phyloP scores from a whole-genome alignment of 1,140 invertebrate species.

The Tachypleus tridentatus region DNA sequence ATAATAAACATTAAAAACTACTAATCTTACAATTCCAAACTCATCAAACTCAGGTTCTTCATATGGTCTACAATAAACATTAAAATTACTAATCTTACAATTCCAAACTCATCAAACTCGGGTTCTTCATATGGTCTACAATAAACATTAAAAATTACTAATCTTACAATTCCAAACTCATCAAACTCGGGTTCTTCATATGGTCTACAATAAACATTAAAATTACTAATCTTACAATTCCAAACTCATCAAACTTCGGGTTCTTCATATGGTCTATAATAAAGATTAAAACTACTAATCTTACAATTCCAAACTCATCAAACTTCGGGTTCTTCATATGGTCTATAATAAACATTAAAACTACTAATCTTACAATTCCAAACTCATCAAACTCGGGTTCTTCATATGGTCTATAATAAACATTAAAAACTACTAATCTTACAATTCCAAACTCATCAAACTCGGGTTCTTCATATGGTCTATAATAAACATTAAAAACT shows the following conservation, averaged over 20 bases:
- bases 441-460: conserved; percentile 66
- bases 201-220: conserved; percentile 64
- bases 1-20: too few relatives aligned
- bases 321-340: conserved; percentile 76
- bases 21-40: conserved; percentile 50
- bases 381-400: conserved; percentile 71
- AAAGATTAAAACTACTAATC: too few relatives aligned
- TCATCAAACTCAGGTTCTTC: conserved; percentile 77
- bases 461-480: conserved; percentile 77
- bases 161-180: conserved; percentile 56
- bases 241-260: conserved; percentile 70
- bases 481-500: too few relatives aligned
- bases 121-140: conserved; percentile 79
- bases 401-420: conserved; percentile 74
- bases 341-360: too few relatives aligned
- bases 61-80: conserved; percentile 71
- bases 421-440: too few relatives aligned
- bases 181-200: conserved; percentile 79
- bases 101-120: conserved; percentile 68
- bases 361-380: conserved; percentile 49
- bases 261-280: conserved; percentile 75
- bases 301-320: conserved; percentile 63
- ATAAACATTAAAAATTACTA: too few relatives aligned
- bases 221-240: conserved; percentile 47
- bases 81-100: conserved; percentile 43